Evolutionary conservation across 2,797 vertebrate genomes (phyloP), one percentile per base, ranked within the genome.

Genomic region (Bovichtus diacanthus): DNA sequence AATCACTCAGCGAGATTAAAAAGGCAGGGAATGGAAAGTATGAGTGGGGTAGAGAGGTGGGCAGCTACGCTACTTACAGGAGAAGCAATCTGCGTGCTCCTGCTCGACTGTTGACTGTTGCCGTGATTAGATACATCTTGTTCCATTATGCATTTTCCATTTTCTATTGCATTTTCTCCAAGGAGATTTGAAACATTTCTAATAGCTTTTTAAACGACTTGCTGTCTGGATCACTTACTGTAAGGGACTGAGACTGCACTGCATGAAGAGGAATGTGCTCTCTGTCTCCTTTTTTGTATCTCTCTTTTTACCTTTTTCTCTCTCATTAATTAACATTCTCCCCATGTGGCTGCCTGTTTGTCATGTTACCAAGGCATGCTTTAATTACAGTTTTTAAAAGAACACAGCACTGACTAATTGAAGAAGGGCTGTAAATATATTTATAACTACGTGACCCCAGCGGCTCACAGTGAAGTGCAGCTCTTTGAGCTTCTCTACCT

Each of bases 1-100:
- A 94, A 94, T 93, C 94, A 95, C 93, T 95, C 94, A 92, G 82
- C 16, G 15, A 94, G 94, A 95, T 95, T 95, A 95, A 95, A 95
- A 93, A 78, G 84, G 65, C 68, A 63, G 77, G 25, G 67, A 59
- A 87, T 56, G 49, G 74, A 78, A 50, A 53, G 54, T 61, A 85
- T 73, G 82, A 90, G 74, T 71, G 80, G 67, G 58, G 53, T n/a
- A 54, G 78, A 81, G 82, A 70, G 58, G 66, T 34, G 82, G 82
- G 77, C 61, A 74, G 76, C 64, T 18, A 43, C 1, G 27, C 29
- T 80, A 38, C 51, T 71, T 67, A 44, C 67, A 78, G 68, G 69
- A 79, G 74, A 85, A 82, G 87, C 87, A 86, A 88, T 88, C 82
- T 81, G 64, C 60, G 41, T 47, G 49, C 61, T 86, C 72, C 76